Percentiles rank a stretch among this genome's conserved stretches.
Conservation (phyloP, 92 coral and sea anemone genomes). For the Zoanthus solanderi region DNA sequence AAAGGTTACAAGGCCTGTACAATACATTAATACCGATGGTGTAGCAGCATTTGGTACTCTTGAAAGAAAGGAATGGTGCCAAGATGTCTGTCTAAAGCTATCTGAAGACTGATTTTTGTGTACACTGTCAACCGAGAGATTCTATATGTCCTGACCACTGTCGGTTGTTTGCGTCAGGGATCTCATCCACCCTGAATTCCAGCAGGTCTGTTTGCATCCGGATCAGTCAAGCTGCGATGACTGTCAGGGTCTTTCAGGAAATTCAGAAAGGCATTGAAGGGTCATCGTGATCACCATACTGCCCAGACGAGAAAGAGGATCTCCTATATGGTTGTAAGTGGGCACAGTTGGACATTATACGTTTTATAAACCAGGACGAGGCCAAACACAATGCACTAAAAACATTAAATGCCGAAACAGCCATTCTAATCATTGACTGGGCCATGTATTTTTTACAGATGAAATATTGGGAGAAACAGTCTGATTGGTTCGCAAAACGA, state of each 20-base stretch:
- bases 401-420: constrained; percentile 35
- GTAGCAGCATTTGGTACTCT: constrained; percentile 64
- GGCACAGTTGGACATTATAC: constrained; percentile 52
- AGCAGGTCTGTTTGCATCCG: constrained; percentile 50
- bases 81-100: constrained; percentile 48
- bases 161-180: constrained; percentile 63
- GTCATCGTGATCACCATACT: constrained; percentile 64
- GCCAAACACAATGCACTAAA: constrained; percentile 60
- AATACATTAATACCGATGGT: constrained; percentile 61
- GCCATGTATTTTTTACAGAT: constrained; percentile 39
- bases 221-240: constrained; percentile 51
- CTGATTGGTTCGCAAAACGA: constrained; percentile 48
- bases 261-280: constrained; percentile 51
- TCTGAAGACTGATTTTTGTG: constrained; percentile 53
- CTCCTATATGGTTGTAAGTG: constrained; percentile 55
- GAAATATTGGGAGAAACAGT: constrained; percentile 61
- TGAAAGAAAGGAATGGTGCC: constrained; percentile 62
- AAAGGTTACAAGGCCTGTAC: constrained; percentile 65
- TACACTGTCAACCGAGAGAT: constrained; percentile 27
- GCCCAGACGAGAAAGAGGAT: constrained; percentile 62
- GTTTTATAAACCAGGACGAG: constrained; percentile 59
- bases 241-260: constrained; percentile 57
- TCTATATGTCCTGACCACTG: constrained; percentile 70
- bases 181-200: constrained; percentile 42
- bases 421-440: constrained; percentile 52